phyloP scores from a whole-genome alignment of 2,888 invertebrate species.

The Deilephila porcellus region DNA sequence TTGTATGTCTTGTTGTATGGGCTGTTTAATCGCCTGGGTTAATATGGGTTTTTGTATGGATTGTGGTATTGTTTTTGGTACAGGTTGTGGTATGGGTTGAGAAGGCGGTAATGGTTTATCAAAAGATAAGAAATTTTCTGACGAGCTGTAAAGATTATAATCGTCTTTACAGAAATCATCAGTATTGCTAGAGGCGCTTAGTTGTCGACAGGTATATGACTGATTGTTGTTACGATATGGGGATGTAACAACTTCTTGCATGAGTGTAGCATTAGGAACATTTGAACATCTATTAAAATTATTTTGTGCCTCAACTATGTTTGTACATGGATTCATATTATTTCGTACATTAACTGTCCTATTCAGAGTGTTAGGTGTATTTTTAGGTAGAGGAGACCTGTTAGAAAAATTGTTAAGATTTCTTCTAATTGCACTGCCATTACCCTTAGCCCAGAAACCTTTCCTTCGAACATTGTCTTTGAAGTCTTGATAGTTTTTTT shows the following conservation, averaged over 20 bases:
- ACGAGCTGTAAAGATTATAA: conserved; percentile 46
- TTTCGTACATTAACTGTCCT: not conserved
- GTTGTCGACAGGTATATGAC: conserved; percentile 4
- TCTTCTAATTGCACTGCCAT: conserved; percentile 60
- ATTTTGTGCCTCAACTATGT: conserved; percentile 2
- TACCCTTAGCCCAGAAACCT: conserved; percentile 80
- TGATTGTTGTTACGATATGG: not conserved
- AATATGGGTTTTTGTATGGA: too few relatives aligned
- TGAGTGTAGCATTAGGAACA: not conserved
- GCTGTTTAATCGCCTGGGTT: too few relatives aligned
- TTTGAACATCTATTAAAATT: conserved; percentile 2
- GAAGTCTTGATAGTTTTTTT: conserved; percentile 78
- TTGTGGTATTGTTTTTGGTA: too few relatives aligned
- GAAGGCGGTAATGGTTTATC: conserved; percentile 48
- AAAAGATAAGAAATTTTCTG: conserved; percentile 58
- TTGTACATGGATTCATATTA: not conserved
- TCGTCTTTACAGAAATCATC: conserved; percentile 62
- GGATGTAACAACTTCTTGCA: not conserved
- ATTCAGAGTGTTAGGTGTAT: not conserved
- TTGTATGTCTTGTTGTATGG: too few relatives aligned
- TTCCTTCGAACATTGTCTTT: conserved; percentile 75
- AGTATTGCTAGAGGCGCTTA: conserved; percentile 7
- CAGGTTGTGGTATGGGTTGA: not conserved
- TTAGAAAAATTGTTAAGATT: conserved; percentile 36
- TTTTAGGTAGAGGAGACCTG: not conserved